phyloP scores from a whole-genome alignment of 2,113 vertebrate species.

The Xenopus laevis region DNA sequence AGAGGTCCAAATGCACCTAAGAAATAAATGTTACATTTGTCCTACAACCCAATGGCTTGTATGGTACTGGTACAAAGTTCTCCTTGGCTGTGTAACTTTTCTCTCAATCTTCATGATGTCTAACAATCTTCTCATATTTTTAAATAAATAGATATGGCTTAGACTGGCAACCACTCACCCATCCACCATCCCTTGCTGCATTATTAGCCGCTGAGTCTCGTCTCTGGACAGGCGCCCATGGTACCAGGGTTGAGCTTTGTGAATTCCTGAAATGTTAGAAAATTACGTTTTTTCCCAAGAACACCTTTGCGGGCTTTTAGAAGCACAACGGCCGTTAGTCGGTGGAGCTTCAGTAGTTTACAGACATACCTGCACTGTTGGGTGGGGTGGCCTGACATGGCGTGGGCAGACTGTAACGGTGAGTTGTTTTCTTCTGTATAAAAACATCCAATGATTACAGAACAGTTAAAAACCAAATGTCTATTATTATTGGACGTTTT shows the following conservation, averaged over 20 bases:
- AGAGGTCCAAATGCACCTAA: no score
- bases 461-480: no score
- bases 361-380: slow-evolving; percentile 68
- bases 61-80: no score
- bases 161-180: slow-evolving; percentile 66
- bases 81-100: no score
- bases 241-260: slow-evolving; percentile 86
- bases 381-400: slow-evolving; percentile 61
- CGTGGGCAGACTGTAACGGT: slow-evolving; percentile 79
- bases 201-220: slow-evolving; percentile 82
- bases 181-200: slow-evolving; percentile 87
- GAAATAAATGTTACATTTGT: no score
- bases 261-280: slow-evolving; percentile 66
- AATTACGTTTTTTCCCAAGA: background rate
- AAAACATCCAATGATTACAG: background rate
- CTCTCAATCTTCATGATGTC: no score
- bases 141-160: no score
- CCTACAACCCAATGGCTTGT: no score
- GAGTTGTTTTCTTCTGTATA: slow-evolving; percentile 78
- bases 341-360: no score
- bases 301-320: no score
- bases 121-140: no score
- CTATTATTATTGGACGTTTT: no score
- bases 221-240: slow-evolving; percentile 84
- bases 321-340: background rate